Evolutionary conservation across 2,888 invertebrate genomes (phyloP), one percentile per base, ranked within the genome.

Genomic region (Dorcus hopei): DNA sequence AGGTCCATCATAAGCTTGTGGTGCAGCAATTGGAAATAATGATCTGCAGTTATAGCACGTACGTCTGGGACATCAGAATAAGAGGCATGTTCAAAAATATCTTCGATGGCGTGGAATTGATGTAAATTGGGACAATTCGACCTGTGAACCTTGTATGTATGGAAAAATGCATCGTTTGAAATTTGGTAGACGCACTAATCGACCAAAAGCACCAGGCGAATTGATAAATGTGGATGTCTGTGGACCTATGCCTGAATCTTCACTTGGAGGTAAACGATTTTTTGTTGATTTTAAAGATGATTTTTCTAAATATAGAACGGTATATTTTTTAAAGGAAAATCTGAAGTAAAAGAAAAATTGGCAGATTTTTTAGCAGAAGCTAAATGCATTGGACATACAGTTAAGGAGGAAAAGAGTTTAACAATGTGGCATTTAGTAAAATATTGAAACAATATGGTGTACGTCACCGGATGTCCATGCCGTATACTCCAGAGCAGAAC

Each of bases 121-220:
- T 8, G 53, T 65, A 26, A 49, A 23, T 2, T 33, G 38, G 6
- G 58, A 61, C 45, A 43, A 58, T 16, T 47, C 57, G 6, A 51
- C 63, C 47, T 66, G 61, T 59, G 64, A 64, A 23, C 62, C 61
- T n/a, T 68, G 67, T 52, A 59, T 58, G 26, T 61, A 60, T 45
- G 65, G 62, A 2, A 64, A 69, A 43, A 65, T 58, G 54, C 65
- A 65, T 49, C 43, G 64, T 23, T 56, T 54, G 8, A 58, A 57
- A 50, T 65, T 67, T 38, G 26, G 26, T 26, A 26, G 26, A 26
- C 26, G 26, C 5, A 26, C 5, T 3, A 11, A 38, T 49, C 38
- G 49, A 2, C 49, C 11, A 1, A 9, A 9, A 38, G 38, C 38
- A 14, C n/a, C 16, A 9, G 49, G 11, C n/a, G 4, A 19, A n/a